phyloP scores from a whole-genome alignment of 2,113 vertebrate species.

The Microcebus lehilahytsara region DNA sequence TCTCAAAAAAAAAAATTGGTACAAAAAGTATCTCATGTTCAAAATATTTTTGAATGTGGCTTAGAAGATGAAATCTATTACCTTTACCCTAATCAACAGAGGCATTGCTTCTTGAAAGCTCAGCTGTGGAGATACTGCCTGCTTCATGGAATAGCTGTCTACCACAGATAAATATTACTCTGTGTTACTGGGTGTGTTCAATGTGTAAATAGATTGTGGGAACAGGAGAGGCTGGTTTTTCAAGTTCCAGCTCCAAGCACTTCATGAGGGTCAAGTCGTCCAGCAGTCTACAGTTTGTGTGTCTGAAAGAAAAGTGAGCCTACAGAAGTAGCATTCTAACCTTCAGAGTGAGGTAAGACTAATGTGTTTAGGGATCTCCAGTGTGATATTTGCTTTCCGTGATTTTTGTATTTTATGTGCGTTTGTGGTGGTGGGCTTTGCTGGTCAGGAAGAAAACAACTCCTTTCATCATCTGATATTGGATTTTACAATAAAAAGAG shows the following conservation, averaged over 20 bases:
- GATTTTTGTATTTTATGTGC: constrained; percentile 15
- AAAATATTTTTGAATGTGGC: not conserved
- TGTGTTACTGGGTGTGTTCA: constrained; percentile 75
- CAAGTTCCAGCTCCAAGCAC: constrained; percentile 71
- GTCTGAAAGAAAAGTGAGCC: constrained; percentile 46
- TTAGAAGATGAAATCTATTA: constrained; percentile 4
- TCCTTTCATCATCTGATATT: not conserved
- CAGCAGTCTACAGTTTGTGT: constrained; percentile 32
- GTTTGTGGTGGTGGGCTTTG: not conserved
- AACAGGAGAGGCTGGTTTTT: constrained; percentile 81
- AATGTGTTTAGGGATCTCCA: not conserved
- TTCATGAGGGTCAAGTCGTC: constrained; percentile 48
- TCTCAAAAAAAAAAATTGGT: not conserved
- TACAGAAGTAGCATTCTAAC: constrained; percentile 21
- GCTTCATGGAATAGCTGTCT: constrained; percentile 53
- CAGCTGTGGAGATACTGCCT: constrained; percentile 50
- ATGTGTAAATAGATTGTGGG: constrained; percentile 74
- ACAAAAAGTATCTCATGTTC: not conserved
- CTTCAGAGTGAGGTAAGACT: constrained; percentile 65
- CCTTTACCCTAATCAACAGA: constrained; percentile 34
- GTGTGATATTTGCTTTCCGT: not conserved
- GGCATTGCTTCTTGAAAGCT: not conserved
- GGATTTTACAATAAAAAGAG: constrained; percentile 19
- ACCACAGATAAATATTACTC: constrained; percentile 65
- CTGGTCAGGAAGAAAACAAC: constrained; percentile 18